phyloP scores from a whole-genome alignment of 1,140 invertebrate genomes.

The Trinorchestia longiramus region DNA sequence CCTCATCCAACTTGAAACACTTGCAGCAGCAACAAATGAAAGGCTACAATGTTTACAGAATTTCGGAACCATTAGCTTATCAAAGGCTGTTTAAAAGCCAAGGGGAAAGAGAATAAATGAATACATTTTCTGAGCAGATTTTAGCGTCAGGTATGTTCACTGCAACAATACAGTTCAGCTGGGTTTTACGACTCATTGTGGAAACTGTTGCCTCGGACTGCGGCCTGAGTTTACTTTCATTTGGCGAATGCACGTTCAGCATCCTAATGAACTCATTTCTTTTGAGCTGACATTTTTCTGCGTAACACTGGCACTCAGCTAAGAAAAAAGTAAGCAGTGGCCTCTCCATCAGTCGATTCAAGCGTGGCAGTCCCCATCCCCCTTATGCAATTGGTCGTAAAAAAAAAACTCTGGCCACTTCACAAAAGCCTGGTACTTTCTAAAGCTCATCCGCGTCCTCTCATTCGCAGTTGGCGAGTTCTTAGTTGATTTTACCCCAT shows the following conservation, averaged over 20 bases:
- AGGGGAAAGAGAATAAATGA: background rate
- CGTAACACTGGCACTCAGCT: background rate
- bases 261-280: constrained; percentile 12
- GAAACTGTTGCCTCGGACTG: background rate
- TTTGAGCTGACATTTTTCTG: background rate
- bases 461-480: background rate
- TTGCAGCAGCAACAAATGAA: background rate
- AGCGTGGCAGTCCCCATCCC: background rate
- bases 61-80: background rate
- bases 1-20: background rate
- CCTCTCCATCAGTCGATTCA: background rate
- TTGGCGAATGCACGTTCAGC: background rate
- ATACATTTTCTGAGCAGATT: background rate
- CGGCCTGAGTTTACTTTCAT: background rate
- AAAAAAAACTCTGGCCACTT: background rate
- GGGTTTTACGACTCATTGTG: background rate
- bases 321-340: background rate
- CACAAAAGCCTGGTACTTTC: background rate
- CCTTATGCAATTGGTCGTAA: constrained; percentile 16
- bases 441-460: background rate
- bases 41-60: background rate
- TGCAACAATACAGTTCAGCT: background rate
- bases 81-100: background rate
- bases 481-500: background rate
- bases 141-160: background rate